Evolutionary conservation across 2,888 invertebrate genomes (phyloP).

Genomic region (Escarpia spicata): DNA sequence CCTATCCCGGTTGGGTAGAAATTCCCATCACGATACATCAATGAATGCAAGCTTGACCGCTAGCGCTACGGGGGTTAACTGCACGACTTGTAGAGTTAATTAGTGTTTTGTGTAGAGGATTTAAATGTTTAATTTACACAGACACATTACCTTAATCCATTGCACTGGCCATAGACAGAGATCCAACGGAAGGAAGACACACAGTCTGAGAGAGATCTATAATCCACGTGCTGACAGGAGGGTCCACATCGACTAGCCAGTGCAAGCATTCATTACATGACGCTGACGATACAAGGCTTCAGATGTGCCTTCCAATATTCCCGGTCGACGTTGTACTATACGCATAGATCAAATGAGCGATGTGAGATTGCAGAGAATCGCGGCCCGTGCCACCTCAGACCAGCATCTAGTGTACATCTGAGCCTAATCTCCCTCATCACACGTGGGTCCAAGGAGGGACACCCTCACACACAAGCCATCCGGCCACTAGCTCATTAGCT

Average conservation of each 20-base stretch:
- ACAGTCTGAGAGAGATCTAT: conserved; percentile 1
- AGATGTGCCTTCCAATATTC: neutral
- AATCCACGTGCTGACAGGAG: neutral
- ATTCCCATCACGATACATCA: neutral
- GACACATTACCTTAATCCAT: neutral
- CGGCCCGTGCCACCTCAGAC: neutral
- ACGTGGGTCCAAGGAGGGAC: neutral
- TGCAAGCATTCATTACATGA: neutral
- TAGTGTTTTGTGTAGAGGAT: neutral
- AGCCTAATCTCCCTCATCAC: neutral
- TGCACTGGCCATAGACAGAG: neutral
- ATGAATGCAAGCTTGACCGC: neutral
- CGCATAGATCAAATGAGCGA: neutral
- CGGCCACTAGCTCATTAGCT: neutral
- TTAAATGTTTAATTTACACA: neutral
- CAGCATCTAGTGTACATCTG: neutral
- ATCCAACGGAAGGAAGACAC: neutral
- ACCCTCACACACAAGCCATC: neutral
- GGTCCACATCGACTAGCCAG: neutral
- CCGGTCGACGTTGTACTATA: neutral
- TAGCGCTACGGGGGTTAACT: neutral
- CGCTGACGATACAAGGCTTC: neutral
- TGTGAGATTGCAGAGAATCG: neutral
- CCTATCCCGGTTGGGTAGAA: neutral
- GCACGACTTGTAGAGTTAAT: neutral